Evolutionary conservation across 2,113 vertebrate genomes (phyloP), one percentile per base, ranked within the genome.

Genomic region (Excalfactoria chinensis): DNA sequence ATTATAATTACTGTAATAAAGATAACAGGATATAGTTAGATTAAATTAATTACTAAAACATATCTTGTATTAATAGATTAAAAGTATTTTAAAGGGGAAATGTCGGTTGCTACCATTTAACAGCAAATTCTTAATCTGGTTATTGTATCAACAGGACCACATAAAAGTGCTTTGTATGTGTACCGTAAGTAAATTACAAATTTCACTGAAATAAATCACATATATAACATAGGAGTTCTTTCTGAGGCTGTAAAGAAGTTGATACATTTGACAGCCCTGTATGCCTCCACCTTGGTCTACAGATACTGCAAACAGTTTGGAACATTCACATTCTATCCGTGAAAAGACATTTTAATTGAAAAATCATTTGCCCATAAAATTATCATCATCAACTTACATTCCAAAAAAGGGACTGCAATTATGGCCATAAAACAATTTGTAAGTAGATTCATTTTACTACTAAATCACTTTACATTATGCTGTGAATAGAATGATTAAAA

Each of bases 341-440:
- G 92, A 96, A 97, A 96, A 97, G 94, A 97, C 94, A 93, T 96
- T 98, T 98, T 98, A 98, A 98, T 98, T 98, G 97, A 98, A 98
- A 98, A 98, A 97, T 97, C 96, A 97, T 98, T 98, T 98, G 94
- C 96, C 97, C 97, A 97, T 97, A 97, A 97, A 97, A 98, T 98
- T 96, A 97, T 97, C 88, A 95, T 97, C 96, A 97, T 97, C 97
- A 97, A 95, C 96, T 97, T 93, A 95, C 88, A 96, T 97, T 97
- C 95, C 94, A 96, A 92, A 92, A 95, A 95, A 97, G 79, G 84
- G 89, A 80, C 93, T 96, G 86, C 88, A 53, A 91, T 96, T 95
- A 97, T 91, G 96, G 96, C 95, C 95, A 97, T 97, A 96, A 97
- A 97, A 97, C 97, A 97, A 97, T 97, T 97, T 97, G 96, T 95